Conservation (phyloP, 2,797 vertebrate species). For the Clarias pachynema region DNA sequence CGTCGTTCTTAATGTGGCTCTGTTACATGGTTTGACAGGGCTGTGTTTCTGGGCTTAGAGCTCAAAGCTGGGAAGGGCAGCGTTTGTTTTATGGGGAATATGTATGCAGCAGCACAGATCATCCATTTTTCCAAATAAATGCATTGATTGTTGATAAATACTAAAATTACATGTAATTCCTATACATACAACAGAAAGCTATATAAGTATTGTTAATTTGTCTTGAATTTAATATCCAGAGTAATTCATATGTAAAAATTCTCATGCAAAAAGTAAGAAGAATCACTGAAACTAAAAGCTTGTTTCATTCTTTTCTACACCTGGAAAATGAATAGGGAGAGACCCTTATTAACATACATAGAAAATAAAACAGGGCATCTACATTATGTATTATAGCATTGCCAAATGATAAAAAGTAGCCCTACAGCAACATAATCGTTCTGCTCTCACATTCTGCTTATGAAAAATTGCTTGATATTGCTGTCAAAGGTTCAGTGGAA, state of each 20-base stretch:
- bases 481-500: constrained; percentile 57
- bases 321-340: constrained; percentile 54
- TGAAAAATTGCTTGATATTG: constrained; percentile 55
- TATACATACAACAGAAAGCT: neutral
- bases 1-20: constrained; percentile 98
- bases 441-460: constrained; percentile 47
- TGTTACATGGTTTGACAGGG: constrained; percentile 93
- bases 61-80: constrained; percentile 63
- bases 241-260: constrained; percentile 13
- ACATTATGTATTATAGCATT: constrained; percentile 43
- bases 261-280: constrained; percentile 58
- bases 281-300: constrained; percentile 56
- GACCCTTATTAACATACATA: constrained; percentile 59
- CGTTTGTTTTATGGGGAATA: constrained; percentile 76
- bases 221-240: constrained; percentile 38
- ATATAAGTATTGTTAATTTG: constrained; percentile 54
- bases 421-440: constrained; percentile 50
- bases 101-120: constrained; percentile 66
- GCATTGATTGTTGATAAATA: constrained; percentile 54
- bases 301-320: constrained; percentile 60
- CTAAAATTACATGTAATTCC: constrained; percentile 41
- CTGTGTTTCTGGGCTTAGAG: constrained; percentile 69
- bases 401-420: constrained; percentile 48
- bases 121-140: neutral
- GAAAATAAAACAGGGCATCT: constrained; percentile 50